Evolutionary conservation across 2,797 vertebrate genomes (phyloP), one percentile per base, ranked within the genome.

Genomic region (Hozukius guyotensis): DNA sequence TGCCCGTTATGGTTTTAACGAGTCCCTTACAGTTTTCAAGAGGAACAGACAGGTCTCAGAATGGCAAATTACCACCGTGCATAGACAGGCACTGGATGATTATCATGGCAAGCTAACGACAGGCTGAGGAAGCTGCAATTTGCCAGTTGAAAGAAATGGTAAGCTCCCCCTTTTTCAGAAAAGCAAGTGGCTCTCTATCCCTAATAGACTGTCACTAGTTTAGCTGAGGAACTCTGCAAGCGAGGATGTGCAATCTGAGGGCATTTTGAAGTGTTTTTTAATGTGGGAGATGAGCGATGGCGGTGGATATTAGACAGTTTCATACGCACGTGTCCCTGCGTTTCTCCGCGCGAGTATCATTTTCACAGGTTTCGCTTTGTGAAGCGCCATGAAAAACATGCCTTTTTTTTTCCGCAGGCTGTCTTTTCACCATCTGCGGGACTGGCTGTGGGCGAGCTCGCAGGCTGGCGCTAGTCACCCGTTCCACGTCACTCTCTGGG

Each of bases 81-180:
- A 90, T 85, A 92, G 89, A 85, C 89, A 88, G 87, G 86, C 83
- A 69, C 79, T 81, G 85, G 81, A 88, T 92, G 90, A 95, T 95
- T 94, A 95, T 94, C 87, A 80, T 87, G 85, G 89, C 78, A 88
- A 89, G 87, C 92, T 91, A 94, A 93, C 87, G 88, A 92, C 87
- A 89, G 90, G 82, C 88, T 91, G 82, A 88, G 87, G 92, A 93
- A 93, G 92, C 92, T 93, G 91, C 90, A 95, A 95, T 95, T 95
- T 95, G 76, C 90, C 86, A 83, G 89, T 91, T 93, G 93, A 94
- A 95, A 93, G 93, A 82, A 65, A 90, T 90, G 81, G 83, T 88
- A 87, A 84, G 80, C 52, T 66, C 46, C 66, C 61, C 38, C 61
- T 27, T 74, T 72, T 31, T 24, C 71, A 77, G 65, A 81, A 83